Evolutionary conservation across 2,113 vertebrate species (phyloP).

Genomic region (Phyllostomus hastatus): DNA sequence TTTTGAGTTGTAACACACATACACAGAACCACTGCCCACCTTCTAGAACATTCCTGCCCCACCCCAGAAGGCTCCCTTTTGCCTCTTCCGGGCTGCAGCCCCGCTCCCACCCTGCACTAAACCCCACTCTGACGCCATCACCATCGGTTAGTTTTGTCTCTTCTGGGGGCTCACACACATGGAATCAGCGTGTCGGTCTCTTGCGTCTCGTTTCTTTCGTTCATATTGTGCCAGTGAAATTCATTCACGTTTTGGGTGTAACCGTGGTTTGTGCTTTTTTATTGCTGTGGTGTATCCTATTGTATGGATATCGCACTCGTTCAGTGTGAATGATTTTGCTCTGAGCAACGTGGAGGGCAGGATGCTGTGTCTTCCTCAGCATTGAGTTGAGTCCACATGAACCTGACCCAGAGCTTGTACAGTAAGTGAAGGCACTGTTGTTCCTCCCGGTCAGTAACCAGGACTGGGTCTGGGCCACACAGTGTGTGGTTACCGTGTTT

Average conservation of each 20-base stretch:
- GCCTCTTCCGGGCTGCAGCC: fast-evolving
- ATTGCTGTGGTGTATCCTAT: background rate
- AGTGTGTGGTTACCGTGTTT: background rate
- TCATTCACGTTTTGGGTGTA: fast-evolving
- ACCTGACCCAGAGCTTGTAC: background rate
- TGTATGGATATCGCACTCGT: fast-evolving
- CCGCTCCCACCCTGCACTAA: fast-evolving
- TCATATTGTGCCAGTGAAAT: fast-evolving
- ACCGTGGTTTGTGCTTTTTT: fast-evolving
- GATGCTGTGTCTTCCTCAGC: background rate
- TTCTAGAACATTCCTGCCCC: background rate
- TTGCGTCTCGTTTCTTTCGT: background rate
- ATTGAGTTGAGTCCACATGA: background rate
- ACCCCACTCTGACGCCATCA: fast-evolving
- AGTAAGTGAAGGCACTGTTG: background rate
- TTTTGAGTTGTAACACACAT: background rate
- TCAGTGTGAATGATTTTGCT: background rate
- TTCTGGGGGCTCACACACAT: fast-evolving
- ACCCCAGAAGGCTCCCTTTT: background rate
- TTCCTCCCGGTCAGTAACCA: background rate
- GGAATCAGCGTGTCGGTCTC: fast-evolving
- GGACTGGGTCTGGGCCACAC: background rate
- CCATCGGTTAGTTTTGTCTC: fast-evolving
- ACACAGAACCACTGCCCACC: background rate
- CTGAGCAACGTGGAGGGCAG: background rate